These are phyloP conservation scores for Pollimyrus isidori DNA, from an alignment of 2,113 vertebrate species.

Conservation along the genomic window DNA sequence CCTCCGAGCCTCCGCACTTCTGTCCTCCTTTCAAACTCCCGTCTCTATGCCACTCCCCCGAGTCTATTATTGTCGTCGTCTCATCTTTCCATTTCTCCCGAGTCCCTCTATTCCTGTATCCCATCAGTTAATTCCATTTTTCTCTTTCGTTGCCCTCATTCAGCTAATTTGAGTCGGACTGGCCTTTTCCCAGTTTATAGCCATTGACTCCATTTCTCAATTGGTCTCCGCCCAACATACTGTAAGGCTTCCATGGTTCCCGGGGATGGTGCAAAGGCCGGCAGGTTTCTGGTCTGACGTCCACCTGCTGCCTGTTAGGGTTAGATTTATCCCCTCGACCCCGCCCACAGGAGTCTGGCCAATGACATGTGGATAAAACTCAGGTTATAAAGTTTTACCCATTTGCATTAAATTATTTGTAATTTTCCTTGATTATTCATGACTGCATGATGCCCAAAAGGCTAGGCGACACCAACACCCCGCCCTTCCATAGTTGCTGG, in stretches of 20 bases:
- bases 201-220: not conserved
- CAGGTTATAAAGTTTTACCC: not conserved
- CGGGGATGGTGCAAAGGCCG: not conserved
- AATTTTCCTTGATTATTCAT: not conserved
- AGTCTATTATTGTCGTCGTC: conserved; percentile 6
- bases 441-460: not conserved
- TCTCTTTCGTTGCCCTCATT: conserved; percentile 7
- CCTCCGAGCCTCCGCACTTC: not conserved
- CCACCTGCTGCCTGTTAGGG: not conserved
- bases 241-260: not conserved
- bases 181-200: not conserved
- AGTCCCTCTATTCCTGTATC: not conserved
- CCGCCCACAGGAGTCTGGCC: not conserved
- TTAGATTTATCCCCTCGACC: not conserved
- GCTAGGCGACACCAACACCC: not conserved
- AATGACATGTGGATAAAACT: not conserved
- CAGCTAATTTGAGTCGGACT: not conserved
- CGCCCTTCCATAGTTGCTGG: not conserved
- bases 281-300: not conserved
- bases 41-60: not conserved
- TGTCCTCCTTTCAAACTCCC: conserved; percentile 8
- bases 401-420: not conserved
- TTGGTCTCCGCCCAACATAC: not conserved
- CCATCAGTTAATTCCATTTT: not conserved
- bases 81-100: not conserved